Evolutionary conservation across 2,113 vertebrate genomes (phyloP), one percentile per base, ranked within the genome.

Genomic region (Aplodontia rufa): DNA sequence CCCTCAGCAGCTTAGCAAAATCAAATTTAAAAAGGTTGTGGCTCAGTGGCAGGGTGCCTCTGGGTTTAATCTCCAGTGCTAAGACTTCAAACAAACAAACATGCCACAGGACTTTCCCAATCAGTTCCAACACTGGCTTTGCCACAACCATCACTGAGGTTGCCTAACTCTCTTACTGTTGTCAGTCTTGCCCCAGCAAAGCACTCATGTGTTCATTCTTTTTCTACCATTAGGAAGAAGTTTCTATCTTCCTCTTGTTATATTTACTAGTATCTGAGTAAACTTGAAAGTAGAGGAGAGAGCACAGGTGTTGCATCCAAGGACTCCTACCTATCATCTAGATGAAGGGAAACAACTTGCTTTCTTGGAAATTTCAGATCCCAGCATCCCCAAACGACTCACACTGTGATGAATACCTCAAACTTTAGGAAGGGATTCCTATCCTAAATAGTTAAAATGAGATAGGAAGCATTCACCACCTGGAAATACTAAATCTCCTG

Each of bases 51-150:
- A 24, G 58, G 28, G 58, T 60, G 19, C 58, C 24, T 24, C 22
- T 26, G 22, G 9, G 24, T 60, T 60, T 26, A 60, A 60, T 60
- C 24, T 6, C 58, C 58, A 60, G 58, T 60, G 28, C 58, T 58
- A 9, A 3, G 58, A 60, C 24, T 26, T 26, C 53, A 55, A 55
- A 55, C 58, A 60, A 53, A 53, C 51, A 53, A 26, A 28, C 58
- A 60, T 1, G 9, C 24, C 58, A 28, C 24, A 26, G 24, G 8
- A 60, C 55, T 45, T 42, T n/a, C 37, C 9, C 0, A 47, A 3
- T 19, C 42, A 40, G 17, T 51, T 2, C 6, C 20, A 2, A 47
- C 9, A 32, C 3, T 3, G 3, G 8, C 20, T 22, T 3, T 35
- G 24, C 16, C 1, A 8, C 19, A 13, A 22, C 2, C 3, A 47